phyloP scores from a whole-genome alignment of 35 echinoderm and acorn worm genomes.

The Lytechinus pictus region DNA sequence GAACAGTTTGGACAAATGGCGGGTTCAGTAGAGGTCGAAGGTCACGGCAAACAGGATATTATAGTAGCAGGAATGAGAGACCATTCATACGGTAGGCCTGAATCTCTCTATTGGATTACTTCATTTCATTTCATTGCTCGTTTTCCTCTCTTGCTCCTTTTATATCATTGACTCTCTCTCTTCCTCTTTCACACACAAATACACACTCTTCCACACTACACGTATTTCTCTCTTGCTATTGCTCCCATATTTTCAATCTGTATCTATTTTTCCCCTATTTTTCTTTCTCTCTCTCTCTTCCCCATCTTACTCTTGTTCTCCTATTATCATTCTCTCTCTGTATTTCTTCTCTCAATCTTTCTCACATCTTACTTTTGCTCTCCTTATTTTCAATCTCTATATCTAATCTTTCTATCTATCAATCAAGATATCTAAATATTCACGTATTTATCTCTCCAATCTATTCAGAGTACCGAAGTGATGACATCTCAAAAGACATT shows the following conservation, averaged over 20 bases:
- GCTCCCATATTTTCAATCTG: neutral
- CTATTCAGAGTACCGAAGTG: no score
- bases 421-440: no score
- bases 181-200: neutral
- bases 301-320: neutral
- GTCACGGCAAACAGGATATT: conserved; percentile 8
- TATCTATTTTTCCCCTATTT: neutral
- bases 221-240: neutral
- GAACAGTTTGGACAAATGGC: conserved; percentile 56
- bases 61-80: conserved; percentile 48
- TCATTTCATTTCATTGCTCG: neutral
- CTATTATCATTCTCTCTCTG: neutral
- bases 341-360: neutral
- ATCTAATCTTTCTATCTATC: no score
- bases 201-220: neutral
- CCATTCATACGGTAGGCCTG: conserved; percentile 54
- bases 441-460: no score
- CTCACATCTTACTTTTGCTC: neutral
- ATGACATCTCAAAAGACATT: no score
- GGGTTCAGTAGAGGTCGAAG: conserved; percentile 47
- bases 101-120: neutral
- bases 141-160: neutral
- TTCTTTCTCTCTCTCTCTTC: neutral
- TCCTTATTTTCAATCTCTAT: neutral
- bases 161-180: neutral